A percentile compares a stretch with the other conserved stretches of the same genome.
Evolutionary conservation across 2,888 invertebrate species (phyloP).

Genomic region (Eulithis testata): DNA sequence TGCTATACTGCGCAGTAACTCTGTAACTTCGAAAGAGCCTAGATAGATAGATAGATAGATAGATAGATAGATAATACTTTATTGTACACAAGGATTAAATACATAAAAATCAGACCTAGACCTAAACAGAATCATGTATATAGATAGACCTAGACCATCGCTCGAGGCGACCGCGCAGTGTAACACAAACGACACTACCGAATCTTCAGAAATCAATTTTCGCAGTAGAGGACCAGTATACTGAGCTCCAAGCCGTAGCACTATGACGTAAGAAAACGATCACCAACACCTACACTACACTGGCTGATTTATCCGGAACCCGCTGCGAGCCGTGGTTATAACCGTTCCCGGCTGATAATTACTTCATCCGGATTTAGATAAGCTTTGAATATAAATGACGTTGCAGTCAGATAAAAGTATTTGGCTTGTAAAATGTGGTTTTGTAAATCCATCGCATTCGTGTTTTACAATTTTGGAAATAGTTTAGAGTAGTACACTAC

Average conservation of each 20-base stretch:
- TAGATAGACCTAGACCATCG: too few species aligned
- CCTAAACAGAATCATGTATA: too few species aligned
- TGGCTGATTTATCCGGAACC: slow-evolving; percentile 12
- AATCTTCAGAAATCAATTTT: too few species aligned
- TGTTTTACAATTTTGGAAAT: neutral
- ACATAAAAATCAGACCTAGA: too few species aligned
- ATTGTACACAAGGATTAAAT: too few species aligned
- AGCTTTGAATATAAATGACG: slow-evolving; percentile 45
- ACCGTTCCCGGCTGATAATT: slow-evolving; percentile 44
- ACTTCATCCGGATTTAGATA: slow-evolving; percentile 46
- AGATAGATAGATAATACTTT: too few species aligned
- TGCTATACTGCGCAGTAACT: too few species aligned
- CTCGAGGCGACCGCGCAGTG: too few species aligned
- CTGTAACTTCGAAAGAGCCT: too few species aligned
- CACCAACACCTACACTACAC: slow-evolving; percentile 29
- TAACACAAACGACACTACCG: too few species aligned
- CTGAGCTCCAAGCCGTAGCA: neutral
- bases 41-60: too few species aligned
- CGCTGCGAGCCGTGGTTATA: slow-evolving; percentile 31
- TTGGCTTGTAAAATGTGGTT: slow-evolving; percentile 11
- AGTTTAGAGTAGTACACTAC: neutral
- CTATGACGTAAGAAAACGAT: neutral
- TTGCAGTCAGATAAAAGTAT: slow-evolving; percentile 27
- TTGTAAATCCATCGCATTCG: neutral
- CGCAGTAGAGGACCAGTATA: too few species aligned